phyloP scores from a whole-genome alignment of 2,113 vertebrate species.

The Dasyurus viverrinus region DNA sequence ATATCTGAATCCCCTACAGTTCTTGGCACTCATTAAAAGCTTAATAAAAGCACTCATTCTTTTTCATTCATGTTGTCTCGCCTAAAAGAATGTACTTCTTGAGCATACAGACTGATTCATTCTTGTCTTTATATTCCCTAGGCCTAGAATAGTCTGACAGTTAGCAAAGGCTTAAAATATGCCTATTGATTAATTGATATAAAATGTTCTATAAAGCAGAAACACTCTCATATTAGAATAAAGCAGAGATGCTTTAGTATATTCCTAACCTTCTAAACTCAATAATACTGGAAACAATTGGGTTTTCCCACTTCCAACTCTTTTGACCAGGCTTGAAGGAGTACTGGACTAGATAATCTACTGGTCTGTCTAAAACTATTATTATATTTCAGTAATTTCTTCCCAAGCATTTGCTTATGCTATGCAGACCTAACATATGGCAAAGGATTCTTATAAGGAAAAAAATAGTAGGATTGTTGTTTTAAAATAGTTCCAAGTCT shows the following conservation, averaged over 20 bases:
- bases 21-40: background rate
- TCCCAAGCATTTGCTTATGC: background rate
- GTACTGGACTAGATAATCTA: background rate
- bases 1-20: background rate
- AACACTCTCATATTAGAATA: background rate
- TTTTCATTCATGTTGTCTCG: background rate
- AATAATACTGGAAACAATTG: background rate
- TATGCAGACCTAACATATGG: background rate
- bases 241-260: background rate
- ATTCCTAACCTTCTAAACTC: background rate
- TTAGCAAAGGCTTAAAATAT: background rate
- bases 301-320: background rate
- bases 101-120: background rate
- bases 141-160: background rate
- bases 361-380: background rate
- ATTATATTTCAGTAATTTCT: background rate
- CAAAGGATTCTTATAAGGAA: background rate
- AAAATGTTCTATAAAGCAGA: background rate
- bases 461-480: background rate
- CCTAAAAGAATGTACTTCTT: background rate
- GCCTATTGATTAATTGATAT: background rate
- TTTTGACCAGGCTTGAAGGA: background rate
- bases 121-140: background rate
- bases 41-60: background rate
- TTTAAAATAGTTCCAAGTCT: conserved; percentile 4